These are phyloP conservation scores for Panagrolaimus sp. DNA, from an alignment of 1,140 invertebrate species.

Conservation along the genomic window DNA sequence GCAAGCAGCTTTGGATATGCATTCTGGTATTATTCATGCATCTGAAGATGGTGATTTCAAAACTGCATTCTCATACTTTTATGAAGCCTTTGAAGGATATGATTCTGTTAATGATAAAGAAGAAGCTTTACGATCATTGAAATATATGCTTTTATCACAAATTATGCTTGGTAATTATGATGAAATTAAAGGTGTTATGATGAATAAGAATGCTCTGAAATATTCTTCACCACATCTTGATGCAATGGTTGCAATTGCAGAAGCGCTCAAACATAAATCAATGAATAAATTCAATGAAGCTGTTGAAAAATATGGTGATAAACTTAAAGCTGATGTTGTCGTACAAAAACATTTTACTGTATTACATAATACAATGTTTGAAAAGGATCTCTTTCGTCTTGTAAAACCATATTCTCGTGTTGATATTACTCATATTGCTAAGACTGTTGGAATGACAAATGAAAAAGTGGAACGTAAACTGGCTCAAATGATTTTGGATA, in stretches of 20 bases:
- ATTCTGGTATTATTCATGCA: conserved; percentile 93
- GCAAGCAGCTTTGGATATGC: conserved; percentile 73
- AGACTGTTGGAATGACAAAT: no score
- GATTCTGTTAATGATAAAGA: conserved; percentile 76
- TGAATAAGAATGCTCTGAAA: conserved; percentile 90
- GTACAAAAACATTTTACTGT: no score
- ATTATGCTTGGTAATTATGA: conserved; percentile 68
- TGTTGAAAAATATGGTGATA: no score
- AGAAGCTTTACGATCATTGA: conserved; percentile 84
- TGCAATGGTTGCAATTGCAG: conserved; percentile 92
- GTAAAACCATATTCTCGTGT: no score
- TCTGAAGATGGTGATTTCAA: conserved; percentile 99
- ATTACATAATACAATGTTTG: no score
- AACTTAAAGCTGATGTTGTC: no score
- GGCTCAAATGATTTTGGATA: no score
- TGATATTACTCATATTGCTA: no score
- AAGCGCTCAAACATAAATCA: conserved; percentile 80
- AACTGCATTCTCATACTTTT: conserved; percentile 99
- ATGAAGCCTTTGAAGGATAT: conserved; percentile 98
- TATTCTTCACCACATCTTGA: conserved; percentile 90
- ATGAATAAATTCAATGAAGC: no score
- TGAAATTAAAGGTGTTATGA: conserved; percentile 88
- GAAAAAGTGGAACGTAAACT: no score
- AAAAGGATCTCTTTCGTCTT: no score
- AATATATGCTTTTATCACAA: conserved; percentile 97